Conservation (phyloP, 2,113 vertebrate genomes). For the Oxyruncus cristatus region DNA sequence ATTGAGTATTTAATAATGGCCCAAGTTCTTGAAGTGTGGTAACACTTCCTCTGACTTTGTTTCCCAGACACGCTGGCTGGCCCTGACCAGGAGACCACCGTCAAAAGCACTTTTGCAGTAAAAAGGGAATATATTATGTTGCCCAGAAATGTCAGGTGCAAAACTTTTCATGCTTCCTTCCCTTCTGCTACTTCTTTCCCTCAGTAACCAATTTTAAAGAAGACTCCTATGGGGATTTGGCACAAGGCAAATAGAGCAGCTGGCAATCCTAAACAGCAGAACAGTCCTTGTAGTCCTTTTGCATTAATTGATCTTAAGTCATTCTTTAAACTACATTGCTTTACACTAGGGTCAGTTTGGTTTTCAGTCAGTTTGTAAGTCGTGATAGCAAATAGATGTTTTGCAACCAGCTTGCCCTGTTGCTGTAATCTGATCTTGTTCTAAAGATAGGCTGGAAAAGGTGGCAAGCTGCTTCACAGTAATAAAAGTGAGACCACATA, state of each 20-base stretch:
- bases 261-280: background rate
- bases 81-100: background rate
- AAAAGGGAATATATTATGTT: background rate
- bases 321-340: background rate
- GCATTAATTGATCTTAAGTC: background rate
- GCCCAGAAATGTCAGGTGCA: background rate
- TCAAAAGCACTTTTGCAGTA: background rate
- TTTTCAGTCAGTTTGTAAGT: background rate
- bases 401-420: background rate
- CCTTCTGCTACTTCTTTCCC: background rate
- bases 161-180: background rate
- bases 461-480: background rate
- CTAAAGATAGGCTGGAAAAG: background rate
- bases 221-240: background rate
- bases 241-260: background rate
- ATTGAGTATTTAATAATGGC: background rate
- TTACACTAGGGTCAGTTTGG: background rate
- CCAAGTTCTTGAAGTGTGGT: background rate
- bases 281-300: background rate
- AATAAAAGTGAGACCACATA: background rate
- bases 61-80: background rate
- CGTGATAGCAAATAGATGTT: background rate
- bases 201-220: background rate
- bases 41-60: background rate
- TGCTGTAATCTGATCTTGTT: background rate